Evolutionary conservation across 2,113 vertebrate genomes (phyloP), one percentile per base, ranked within the genome.

Genomic region (Tachysurus fulvidraco): DNA sequence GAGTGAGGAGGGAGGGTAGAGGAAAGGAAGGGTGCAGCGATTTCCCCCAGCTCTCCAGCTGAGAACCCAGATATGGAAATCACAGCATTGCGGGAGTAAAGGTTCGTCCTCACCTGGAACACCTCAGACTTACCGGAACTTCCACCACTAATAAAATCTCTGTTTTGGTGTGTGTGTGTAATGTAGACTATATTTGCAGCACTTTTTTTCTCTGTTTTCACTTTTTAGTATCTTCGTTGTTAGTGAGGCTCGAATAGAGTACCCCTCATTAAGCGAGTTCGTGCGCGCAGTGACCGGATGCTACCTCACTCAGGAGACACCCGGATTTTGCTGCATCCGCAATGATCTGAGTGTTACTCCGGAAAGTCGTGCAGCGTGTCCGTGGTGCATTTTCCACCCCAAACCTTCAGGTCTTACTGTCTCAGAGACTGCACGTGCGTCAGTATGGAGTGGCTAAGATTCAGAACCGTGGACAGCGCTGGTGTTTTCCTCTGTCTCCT

Each of bases 401-500:
- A 28, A 59, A 54, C n/a, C 23, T 85, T 50, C 50, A 60, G 55
- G 88, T 76, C 76, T 90, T 73, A 89, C 81, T 88, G 65, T 85
- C 57, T 88, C 85, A 85, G 89, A 84, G 82, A 87, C 88, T 90
- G 88, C 76, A 89, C 87, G 81, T 85, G 83, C 84, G 25, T 83
- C 71, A 90, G 65, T 50, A 95, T 95, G 95, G 92, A 93, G 88
- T 88, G 87, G 88, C 86, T 84, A 65, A 86, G 91, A 55, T 93
- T 93, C 93, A 94, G 94, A 81, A 95, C 93, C 94, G 88, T 91
- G 93, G 94, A 94, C 88, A 94, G 93, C 91, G 86, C 87, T 65
- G 76, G 92, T 86, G 81, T 93, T 81, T 90, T 94, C 90, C 89
- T 93, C 83, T 83, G 73, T 85, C 86, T 94, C 80, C 89, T 93